These are phyloP conservation scores for Manis crassicaudata DNA, from an alignment of 2,797 vertebrate species.

Conservation along the genomic window DNA sequence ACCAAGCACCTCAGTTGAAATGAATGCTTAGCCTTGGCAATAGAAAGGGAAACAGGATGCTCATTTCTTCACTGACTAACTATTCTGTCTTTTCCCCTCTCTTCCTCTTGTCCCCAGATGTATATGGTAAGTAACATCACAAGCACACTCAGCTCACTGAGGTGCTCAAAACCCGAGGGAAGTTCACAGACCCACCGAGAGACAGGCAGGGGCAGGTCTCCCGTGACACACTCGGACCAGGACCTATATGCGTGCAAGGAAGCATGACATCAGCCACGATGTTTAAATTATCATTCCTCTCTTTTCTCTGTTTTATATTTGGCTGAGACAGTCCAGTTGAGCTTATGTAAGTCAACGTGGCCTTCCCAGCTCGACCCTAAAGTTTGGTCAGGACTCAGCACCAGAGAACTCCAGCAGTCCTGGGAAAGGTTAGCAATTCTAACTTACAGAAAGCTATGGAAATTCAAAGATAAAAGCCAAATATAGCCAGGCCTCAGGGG, in stretches of 20 bases:
- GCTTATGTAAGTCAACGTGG: background rate
- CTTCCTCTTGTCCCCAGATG: background rate
- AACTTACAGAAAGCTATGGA: background rate
- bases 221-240: background rate
- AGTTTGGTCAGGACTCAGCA: background rate
- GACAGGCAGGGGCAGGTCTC: background rate
- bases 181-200: background rate
- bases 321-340: background rate
- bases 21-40: slow-evolving; percentile 25
- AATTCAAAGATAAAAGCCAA: background rate
- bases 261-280: background rate
- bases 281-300: background rate
- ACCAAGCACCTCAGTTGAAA: slow-evolving; percentile 39
- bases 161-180: background rate
- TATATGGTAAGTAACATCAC: background rate
- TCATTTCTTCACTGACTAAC: background rate
- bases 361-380: background rate
- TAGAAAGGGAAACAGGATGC: slow-evolving; percentile 13
- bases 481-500: background rate
- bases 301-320: background rate
- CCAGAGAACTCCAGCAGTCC: background rate
- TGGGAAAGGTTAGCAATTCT: background rate
- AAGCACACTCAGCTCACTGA: background rate
- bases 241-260: fast-evolving
- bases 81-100: background rate